Conservation (phyloP, 2,113 vertebrate genomes). For the Lophotis ruficrista region DNA sequence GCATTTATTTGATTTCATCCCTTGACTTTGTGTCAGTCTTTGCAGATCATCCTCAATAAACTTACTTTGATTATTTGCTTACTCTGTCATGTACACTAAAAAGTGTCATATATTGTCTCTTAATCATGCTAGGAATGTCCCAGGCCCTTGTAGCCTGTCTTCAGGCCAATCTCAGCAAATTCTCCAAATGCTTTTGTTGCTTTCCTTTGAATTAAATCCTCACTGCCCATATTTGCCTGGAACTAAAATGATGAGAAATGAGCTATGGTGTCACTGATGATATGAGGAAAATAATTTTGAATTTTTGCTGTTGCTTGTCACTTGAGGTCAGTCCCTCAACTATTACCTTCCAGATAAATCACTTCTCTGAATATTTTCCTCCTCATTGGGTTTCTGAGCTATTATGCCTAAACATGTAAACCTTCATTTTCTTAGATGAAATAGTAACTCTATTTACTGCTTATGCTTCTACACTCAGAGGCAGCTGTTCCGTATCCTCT, state of each 20-base stretch:
- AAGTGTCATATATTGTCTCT: neutral
- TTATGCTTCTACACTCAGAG: neutral
- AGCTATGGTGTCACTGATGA: neutral
- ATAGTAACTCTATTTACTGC: constrained; percentile 11
- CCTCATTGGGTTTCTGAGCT: neutral
- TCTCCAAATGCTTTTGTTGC: neutral
- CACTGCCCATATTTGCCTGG: neutral
- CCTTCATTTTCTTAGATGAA: neutral
- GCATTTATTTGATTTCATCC: neutral
- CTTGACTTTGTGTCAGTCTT: neutral
- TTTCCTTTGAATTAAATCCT: neutral
- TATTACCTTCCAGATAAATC: neutral
- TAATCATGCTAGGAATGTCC: neutral
- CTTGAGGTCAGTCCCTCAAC: neutral
- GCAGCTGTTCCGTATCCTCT: neutral
- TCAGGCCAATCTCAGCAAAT: neutral
- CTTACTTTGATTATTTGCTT: neutral
- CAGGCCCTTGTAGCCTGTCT: neutral
- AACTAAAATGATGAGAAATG: neutral
- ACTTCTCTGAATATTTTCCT: neutral
- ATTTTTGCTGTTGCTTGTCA: neutral
- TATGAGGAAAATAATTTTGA: neutral
- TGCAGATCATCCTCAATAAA: neutral
- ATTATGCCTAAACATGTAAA: neutral
- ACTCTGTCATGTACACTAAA: neutral